These are phyloP conservation scores for Sicus ferrugineus DNA, from an alignment of 2,888 invertebrate genomes.

Conservation along the genomic window DNA sequence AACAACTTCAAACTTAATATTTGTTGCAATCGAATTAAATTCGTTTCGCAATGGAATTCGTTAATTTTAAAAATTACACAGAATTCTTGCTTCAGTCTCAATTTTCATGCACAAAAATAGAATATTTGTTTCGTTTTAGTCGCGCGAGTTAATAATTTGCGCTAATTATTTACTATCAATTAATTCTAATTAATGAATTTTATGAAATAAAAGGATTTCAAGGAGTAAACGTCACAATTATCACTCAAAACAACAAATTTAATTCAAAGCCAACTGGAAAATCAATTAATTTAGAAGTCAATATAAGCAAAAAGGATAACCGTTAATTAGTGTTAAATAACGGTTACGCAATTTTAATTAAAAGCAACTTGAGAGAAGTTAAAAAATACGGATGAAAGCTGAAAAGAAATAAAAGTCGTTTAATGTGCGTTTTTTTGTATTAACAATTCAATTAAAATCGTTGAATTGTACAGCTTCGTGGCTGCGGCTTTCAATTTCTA, in stretches of 20 bases:
- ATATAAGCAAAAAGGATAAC: neutral
- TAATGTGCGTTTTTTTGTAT: conserved; percentile 20
- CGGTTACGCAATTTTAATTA: neutral
- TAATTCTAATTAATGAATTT: conserved; percentile 4
- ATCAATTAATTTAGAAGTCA: neutral
- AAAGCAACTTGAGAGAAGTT: too few relatives aligned
- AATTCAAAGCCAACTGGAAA: neutral
- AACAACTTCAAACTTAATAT: neutral
- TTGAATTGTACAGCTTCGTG: neutral
- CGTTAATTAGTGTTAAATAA: neutral
- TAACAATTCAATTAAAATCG: conserved; percentile 1
- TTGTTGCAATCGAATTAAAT: too few relatives aligned
- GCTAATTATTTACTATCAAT: neutral
- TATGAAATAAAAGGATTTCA: neutral
- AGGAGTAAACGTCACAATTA: neutral
- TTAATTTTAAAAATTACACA: too few relatives aligned
- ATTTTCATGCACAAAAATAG: too few relatives aligned
- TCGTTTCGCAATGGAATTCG: too few relatives aligned
- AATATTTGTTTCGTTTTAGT: too few relatives aligned
- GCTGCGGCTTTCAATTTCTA: neutral
- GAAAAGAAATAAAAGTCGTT: conserved; percentile 5
- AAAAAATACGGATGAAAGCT: neutral
- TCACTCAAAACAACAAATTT: neutral
- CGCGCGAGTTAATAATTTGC: too few relatives aligned
- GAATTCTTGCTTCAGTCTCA: too few relatives aligned